Evolutionary conservation across 2,797 vertebrate genomes (phyloP).

Genomic region (Urocyon cinereoargenteus): DNA sequence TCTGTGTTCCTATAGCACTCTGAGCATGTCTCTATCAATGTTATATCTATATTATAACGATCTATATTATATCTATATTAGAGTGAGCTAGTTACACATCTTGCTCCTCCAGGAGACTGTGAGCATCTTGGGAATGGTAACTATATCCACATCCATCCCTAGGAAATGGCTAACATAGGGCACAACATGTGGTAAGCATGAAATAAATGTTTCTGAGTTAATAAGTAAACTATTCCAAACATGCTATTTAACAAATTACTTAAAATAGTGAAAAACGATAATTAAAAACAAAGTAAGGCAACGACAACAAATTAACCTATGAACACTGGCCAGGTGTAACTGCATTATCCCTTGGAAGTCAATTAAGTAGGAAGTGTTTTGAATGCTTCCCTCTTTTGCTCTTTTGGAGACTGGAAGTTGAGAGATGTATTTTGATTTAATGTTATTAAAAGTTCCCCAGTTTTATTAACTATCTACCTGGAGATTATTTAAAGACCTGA

Average conservation of each 20-base stretch:
- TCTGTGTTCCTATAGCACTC: not conserved
- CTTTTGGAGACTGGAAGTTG: not conserved
- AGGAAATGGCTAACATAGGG: not conserved
- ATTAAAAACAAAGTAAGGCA: not conserved
- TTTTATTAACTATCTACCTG: slow-evolving; percentile 54
- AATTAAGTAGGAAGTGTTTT: slow-evolving; percentile 45
- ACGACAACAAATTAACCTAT: not conserved
- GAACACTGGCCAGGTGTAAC: not conserved
- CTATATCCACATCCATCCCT: not conserved
- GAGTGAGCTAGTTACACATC: not conserved
- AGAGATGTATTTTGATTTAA: slow-evolving; percentile 14
- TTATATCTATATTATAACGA: not conserved
- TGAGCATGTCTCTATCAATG: not conserved
- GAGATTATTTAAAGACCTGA: slow-evolving; percentile 47
- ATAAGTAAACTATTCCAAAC: slow-evolving; percentile 26
- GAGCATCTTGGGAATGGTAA: not conserved
- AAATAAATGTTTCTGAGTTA: slow-evolving; percentile 41
- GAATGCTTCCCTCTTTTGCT: slow-evolving; percentile 1
- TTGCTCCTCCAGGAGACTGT: not conserved
- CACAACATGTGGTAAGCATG: not conserved
- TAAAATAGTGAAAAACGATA: slow-evolving; percentile 35
- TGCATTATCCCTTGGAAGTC: slow-evolving; percentile 8
- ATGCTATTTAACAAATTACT: slow-evolving; percentile 26
- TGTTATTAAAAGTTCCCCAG: slow-evolving; percentile 48
- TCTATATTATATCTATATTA: not conserved